Evolutionary conservation across 2,113 vertebrate genomes (phyloP).

Genomic region (Acrocephalus kingi): DNA sequence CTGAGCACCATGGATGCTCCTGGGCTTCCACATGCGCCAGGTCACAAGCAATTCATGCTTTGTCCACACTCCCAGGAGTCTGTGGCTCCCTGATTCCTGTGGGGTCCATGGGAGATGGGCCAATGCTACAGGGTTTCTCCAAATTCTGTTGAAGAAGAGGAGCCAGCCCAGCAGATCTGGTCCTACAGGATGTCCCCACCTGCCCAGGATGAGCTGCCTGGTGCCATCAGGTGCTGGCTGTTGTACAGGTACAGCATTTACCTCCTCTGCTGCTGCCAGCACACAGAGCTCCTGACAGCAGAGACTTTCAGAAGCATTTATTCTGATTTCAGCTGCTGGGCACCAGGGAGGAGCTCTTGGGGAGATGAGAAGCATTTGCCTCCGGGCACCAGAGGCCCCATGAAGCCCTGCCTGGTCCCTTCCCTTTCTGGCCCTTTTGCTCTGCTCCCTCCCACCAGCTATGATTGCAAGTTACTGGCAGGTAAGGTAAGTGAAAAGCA

Average conservation of each 20-base stretch:
- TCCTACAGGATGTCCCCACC: background rate
- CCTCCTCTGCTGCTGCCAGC: background rate
- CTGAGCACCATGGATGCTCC: background rate
- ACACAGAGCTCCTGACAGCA: background rate
- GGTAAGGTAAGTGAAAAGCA: constrained; percentile 41
- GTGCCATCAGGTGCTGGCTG: accelerated
- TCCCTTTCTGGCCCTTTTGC: background rate
- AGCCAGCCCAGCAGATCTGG: background rate
- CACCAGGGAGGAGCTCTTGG: background rate
- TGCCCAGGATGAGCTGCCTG: background rate
- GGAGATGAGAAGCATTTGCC: background rate
- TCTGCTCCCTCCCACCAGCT: background rate
- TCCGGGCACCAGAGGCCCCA: background rate
- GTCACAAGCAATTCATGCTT: background rate
- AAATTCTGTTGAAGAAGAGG: background rate
- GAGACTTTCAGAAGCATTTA: background rate
- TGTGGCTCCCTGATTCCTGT: background rate
- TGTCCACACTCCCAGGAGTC: background rate
- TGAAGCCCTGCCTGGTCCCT: background rate
- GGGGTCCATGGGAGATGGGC: background rate
- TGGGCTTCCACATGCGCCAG: accelerated
- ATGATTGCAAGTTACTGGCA: background rate
- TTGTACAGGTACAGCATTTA: background rate
- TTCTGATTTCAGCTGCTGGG: background rate
- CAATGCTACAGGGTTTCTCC: background rate